These are phyloP conservation scores for Sardina pilchardus DNA, from an alignment of 2,113 vertebrate species.

Conservation along the genomic window DNA sequence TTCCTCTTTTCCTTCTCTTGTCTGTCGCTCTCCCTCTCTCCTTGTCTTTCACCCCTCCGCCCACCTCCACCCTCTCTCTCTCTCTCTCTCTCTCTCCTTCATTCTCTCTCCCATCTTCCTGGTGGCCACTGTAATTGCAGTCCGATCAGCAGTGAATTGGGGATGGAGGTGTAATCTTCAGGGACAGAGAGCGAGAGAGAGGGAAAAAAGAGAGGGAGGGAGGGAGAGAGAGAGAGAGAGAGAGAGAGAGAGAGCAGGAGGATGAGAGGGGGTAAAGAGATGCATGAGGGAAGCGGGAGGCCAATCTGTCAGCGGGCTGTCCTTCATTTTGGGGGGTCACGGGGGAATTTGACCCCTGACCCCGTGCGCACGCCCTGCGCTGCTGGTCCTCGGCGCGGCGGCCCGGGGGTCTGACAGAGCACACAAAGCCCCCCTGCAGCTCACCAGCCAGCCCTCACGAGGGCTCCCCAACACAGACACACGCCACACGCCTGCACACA, in stretches of 20 bases:
- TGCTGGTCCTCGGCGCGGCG: neutral
- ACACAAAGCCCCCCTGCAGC: conserved; percentile 15
- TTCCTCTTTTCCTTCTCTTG: neutral
- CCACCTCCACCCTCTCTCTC: neutral
- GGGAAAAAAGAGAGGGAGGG: no score
- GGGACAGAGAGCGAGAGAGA: neutral
- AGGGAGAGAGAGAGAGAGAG: neutral
- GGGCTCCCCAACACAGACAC: neutral
- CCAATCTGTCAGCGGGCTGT: conserved; percentile 42
- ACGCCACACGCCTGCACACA: neutral
- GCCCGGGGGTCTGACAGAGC: neutral
- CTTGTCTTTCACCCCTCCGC: neutral
- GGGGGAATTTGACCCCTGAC: conserved; percentile 28
- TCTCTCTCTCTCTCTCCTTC: neutral
- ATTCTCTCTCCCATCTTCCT: neutral
- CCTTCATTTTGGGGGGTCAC: conserved; percentile 36
- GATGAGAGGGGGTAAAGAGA: conserved; percentile 18
- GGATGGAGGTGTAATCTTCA: conserved; percentile 14
- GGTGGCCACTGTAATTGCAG: conserved; percentile 24
- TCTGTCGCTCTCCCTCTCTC: neutral
- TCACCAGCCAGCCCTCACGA: neutral
- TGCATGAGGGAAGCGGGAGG: conserved; percentile 27
- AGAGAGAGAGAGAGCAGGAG: neutral
- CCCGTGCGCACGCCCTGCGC: conserved; percentile 20
- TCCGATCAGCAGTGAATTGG: conserved; percentile 12